These are phyloP conservation scores for Zootermopsis nevadensis DNA, from an alignment of 2,888 invertebrate genomes.

Conservation along the genomic window DNA sequence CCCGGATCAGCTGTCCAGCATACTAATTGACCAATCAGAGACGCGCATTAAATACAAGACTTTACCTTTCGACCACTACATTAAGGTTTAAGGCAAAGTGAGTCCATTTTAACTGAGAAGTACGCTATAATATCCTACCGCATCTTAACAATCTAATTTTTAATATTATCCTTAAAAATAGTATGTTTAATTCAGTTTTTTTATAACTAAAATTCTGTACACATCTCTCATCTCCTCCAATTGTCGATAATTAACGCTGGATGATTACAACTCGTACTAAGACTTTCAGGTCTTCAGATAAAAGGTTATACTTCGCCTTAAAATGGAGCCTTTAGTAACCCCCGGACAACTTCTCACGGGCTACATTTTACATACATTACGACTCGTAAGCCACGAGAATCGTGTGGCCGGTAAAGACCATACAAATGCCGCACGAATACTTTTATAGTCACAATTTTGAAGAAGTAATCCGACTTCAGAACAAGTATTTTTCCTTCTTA, in stretches of 20 bases:
- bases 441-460: neutral
- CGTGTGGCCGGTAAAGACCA: neutral
- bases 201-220: too few species aligned
- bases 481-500: neutral
- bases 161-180: too few species aligned
- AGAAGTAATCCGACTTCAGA: neutral
- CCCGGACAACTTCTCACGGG: neutral
- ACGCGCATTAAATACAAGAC: neutral
- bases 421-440: neutral
- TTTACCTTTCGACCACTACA: neutral
- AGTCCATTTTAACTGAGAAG: too few species aligned
- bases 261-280: too few species aligned
- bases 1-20: neutral
- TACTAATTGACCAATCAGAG: slow-evolving; percentile 38
- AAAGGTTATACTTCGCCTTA: neutral
- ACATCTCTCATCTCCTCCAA: too few species aligned
- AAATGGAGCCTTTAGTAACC: neutral
- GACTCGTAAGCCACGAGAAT: slow-evolving; percentile 2
- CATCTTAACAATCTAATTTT: too few species aligned
- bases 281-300: neutral
- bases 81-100: slow-evolving; percentile 1
- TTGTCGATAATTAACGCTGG: too few species aligned
- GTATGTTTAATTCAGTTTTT: too few species aligned
- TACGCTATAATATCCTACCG: too few species aligned
- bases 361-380: slow-evolving; percentile 35